Evolutionary conservation across 92 coral and sea anemone genomes (phyloP).

Genomic region (Epizoanthus scotinus): DNA sequence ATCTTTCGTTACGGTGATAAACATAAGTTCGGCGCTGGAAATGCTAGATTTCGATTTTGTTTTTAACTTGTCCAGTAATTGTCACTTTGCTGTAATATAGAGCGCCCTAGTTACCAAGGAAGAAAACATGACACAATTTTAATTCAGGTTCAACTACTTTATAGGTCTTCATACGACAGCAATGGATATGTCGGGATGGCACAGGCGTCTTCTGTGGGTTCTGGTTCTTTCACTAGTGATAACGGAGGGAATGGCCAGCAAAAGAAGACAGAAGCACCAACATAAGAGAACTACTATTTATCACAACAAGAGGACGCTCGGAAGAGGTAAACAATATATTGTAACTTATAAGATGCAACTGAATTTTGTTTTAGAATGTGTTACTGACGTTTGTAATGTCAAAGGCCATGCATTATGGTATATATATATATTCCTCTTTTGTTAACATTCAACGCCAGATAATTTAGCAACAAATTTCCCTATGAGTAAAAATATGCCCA

Average conservation of each 20-base stretch:
- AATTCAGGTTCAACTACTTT: too few relatives aligned
- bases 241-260: neutral
- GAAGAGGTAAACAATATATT: constrained; percentile 5
- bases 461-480: too few relatives aligned
- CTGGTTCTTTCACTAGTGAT: neutral
- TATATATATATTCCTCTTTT: too few relatives aligned
- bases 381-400: too few relatives aligned
- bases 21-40: neutral
- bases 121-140: too few relatives aligned
- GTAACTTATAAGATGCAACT: neutral
- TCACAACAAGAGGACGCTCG: neutral
- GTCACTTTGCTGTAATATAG: neutral
- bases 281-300: constrained; percentile 17
- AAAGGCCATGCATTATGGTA: too few relatives aligned
- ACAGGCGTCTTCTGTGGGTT: neutral
- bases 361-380: neutral
- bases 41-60: neutral
- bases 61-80: neutral
- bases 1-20: neutral
- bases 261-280: neutral
- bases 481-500: too few relatives aligned
- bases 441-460: too few relatives aligned
- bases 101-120: neutral
- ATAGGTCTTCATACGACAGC: neutral
- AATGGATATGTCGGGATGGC: constrained; percentile 14